phyloP scores from a whole-genome alignment of 2,113 vertebrate species.

The Nasalis larvatus region DNA sequence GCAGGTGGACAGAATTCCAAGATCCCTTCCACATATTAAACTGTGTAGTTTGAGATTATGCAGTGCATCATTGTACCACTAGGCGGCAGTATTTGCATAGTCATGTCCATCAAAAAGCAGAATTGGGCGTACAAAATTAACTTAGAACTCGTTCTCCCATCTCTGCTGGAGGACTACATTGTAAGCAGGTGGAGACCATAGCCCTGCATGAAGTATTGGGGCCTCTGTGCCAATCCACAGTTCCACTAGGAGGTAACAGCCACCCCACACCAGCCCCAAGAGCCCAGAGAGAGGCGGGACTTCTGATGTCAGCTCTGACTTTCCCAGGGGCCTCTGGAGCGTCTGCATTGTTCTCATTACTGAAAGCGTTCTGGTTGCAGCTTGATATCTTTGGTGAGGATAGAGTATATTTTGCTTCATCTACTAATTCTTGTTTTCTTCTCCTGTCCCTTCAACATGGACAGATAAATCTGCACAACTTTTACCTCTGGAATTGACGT shows the following conservation, averaged over 20 bases:
- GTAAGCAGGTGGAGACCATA: neutral
- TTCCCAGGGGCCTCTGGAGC: neutral
- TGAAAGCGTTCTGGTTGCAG: neutral
- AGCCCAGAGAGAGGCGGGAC: neutral
- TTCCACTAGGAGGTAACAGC: neutral
- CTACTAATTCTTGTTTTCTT: neutral
- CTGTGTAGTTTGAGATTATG: neutral
- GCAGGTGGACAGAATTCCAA: neutral
- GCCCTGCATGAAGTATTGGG: fast-evolving
- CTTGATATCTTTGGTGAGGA: neutral
- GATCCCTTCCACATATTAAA: neutral
- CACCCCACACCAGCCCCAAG: fast-evolving
- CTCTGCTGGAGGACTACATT: neutral
- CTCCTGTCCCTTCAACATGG: neutral
- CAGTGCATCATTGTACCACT: neutral
- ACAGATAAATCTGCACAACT: neutral
- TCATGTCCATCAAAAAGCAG: neutral
- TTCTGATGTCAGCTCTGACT: neutral
- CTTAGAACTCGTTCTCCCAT: too few species aligned
- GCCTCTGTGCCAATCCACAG: neutral
- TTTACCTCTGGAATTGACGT: neutral
- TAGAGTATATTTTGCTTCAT: neutral
- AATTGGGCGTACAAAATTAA: fast-evolving
- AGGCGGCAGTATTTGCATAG: constrained; percentile 9
- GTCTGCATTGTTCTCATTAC: neutral